Evolutionary conservation across 2,797 vertebrate species (phyloP).

Genomic region (Gymnocypris eckloni): DNA sequence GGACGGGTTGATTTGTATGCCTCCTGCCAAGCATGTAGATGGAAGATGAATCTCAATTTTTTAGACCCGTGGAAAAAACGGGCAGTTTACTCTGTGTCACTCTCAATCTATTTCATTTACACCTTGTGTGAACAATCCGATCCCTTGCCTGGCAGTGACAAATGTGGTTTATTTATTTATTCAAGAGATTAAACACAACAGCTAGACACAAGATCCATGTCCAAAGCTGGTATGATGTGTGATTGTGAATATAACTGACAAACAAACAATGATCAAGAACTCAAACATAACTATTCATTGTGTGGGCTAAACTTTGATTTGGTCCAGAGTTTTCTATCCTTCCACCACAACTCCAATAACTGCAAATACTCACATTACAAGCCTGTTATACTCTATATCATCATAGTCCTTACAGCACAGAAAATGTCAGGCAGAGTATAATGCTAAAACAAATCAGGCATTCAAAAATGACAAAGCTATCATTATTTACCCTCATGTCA

Average conservation of each 20-base stretch:
- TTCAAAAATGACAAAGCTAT: neutral
- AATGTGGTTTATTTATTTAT: slow-evolving; percentile 23
- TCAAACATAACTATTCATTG: slow-evolving; percentile 16
- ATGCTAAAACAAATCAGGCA: neutral
- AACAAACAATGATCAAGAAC: slow-evolving; percentile 15
- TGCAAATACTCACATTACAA: neutral
- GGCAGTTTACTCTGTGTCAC: slow-evolving; percentile 27
- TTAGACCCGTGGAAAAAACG: neutral
- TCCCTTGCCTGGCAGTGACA: slow-evolving; percentile 29
- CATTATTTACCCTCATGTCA: slow-evolving; percentile 4
- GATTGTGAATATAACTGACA: slow-evolving; percentile 4
- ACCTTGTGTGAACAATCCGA: slow-evolving; percentile 26
- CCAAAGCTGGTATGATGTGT: neutral
- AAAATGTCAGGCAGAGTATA: neutral
- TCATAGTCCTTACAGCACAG: neutral
- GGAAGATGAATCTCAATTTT: slow-evolving; percentile 34
- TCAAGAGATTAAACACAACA: slow-evolving; percentile 33
- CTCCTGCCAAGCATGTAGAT: slow-evolving; percentile 23
- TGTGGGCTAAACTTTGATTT: slow-evolving; percentile 9
- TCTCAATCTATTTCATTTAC: slow-evolving; percentile 42
- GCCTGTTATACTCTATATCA: neutral
- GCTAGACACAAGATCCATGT: slow-evolving; percentile 10
- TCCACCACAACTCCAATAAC: neutral
- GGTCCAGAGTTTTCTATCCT: neutral
- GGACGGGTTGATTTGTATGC: slow-evolving; percentile 16